phyloP scores from a whole-genome alignment of 1,140 invertebrate genomes.

The Atta cephalotes region DNA sequence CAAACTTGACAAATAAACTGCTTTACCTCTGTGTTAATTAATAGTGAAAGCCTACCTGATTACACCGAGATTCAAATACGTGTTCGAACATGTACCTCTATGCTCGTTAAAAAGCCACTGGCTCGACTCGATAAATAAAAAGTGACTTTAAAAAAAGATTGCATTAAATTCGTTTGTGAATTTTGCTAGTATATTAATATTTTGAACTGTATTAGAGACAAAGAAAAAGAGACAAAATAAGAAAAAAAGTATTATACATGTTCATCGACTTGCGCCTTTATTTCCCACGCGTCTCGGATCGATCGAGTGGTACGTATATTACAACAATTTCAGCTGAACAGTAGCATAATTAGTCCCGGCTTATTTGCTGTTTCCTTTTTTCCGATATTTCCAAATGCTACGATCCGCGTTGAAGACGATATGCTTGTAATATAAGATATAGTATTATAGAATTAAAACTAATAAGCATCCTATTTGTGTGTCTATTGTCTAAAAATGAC shows the following conservation, averaged over 20 bases:
- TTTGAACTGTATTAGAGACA: slow-evolving; percentile 44
- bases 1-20: slow-evolving; percentile 30
- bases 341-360: slow-evolving; percentile 77
- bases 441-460: slow-evolving; percentile 15
- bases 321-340: slow-evolving; percentile 74
- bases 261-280: slow-evolving; percentile 86
- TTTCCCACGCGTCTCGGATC: slow-evolving; percentile 87
- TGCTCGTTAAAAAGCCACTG: slow-evolving; percentile 77
- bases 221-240: slow-evolving; percentile 60
- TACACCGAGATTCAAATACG: slow-evolving; percentile 78
- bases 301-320: slow-evolving; percentile 86
- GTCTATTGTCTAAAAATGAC: slow-evolving; percentile 28
- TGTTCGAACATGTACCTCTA: slow-evolving; percentile 81
- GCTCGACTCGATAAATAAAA: slow-evolving; percentile 82
- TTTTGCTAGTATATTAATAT: slow-evolving; percentile 67
- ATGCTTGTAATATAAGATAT: slow-evolving; percentile 21
- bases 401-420: slow-evolving; percentile 22
- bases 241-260: slow-evolving; percentile 80
- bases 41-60: slow-evolving; percentile 61
- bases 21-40: slow-evolving; percentile 51
- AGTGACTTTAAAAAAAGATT: slow-evolving; percentile 77
- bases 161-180: slow-evolving; percentile 74
- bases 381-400: slow-evolving; percentile 38
- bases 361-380: slow-evolving; percentile 79
- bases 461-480: slow-evolving; percentile 2